Evolutionary conservation across 1,140 invertebrate genomes (phyloP).

Genomic region (Carposina sasakii): DNA sequence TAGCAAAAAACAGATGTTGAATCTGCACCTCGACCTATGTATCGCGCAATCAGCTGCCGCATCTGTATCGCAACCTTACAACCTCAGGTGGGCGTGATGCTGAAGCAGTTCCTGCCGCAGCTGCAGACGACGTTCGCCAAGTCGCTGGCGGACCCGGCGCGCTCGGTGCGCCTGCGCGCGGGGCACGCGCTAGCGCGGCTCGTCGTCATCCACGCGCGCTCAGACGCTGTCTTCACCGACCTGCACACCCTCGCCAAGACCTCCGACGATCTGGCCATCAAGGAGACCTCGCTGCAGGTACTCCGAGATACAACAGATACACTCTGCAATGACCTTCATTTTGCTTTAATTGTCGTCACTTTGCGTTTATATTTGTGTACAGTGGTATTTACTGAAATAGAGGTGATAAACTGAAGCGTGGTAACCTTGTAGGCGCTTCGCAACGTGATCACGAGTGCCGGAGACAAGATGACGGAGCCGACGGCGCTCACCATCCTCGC

Average conservation of each 20-base stretch:
- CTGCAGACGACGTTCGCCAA: constrained; percentile 98
- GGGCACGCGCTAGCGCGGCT: constrained; percentile 91
- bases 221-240: constrained; percentile 92
- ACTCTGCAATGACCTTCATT: no score
- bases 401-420: no score
- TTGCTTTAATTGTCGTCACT: no score
- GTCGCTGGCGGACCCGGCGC: constrained; percentile 90
- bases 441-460: constrained; percentile 85
- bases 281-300: constrained; percentile 94
- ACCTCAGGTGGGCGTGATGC: constrained; percentile 90
- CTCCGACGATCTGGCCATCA: constrained; percentile 86
- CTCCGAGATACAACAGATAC: no score
- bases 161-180: constrained; percentile 91
- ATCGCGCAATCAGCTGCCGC: no score
- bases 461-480: constrained; percentile 90
- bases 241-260: constrained; percentile 89
- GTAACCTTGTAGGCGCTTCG: constrained; percentile 92
- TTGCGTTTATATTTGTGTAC: no score
- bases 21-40: no score
- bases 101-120: constrained; percentile 98
- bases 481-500: constrained; percentile 83
- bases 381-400: no score
- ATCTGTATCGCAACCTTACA: no score
- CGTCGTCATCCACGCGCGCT: constrained; percentile 90
- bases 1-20: no score